Percentiles rank a stretch among this genome's conserved stretches.
phyloP scores from a whole-genome alignment of 2,113 vertebrate genomes.

The Oceanites oceanicus region DNA sequence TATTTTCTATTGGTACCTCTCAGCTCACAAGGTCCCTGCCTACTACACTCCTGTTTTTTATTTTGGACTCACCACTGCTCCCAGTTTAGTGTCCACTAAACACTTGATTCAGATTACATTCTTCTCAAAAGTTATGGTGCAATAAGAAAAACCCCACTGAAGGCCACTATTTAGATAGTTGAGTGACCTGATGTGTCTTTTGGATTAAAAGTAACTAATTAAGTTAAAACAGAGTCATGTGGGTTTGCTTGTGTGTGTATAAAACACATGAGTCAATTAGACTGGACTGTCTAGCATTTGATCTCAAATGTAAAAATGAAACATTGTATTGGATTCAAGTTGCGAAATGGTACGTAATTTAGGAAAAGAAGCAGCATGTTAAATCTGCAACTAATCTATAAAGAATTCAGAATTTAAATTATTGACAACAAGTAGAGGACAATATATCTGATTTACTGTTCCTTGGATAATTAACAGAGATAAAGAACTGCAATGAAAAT shows the following conservation, averaged over 20 bases:
- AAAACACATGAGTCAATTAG: not conserved
- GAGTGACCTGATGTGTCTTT: not conserved
- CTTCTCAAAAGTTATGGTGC: not conserved
- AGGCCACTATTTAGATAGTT: not conserved
- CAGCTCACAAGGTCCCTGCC: not conserved
- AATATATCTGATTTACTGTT: slow-evolving; percentile 64
- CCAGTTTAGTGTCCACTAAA: not conserved
- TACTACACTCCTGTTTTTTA: not conserved
- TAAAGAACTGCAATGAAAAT: slow-evolving; percentile 54
- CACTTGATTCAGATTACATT: not conserved
- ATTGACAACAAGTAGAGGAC: slow-evolving; percentile 56
- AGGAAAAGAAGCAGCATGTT: not conserved
- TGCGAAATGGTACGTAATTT: slow-evolving; percentile 14
- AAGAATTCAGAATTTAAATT: slow-evolving; percentile 45
- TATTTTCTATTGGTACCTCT: not conserved
- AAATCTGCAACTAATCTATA: slow-evolving; percentile 49
- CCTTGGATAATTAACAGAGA: slow-evolving; percentile 49
- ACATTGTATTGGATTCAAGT: not conserved
- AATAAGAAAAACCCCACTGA: not conserved
- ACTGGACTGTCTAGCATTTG: not conserved
- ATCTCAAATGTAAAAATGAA: slow-evolving; percentile 29
- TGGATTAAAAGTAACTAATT: not conserved
- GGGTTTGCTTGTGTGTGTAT: not conserved
- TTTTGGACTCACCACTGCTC: not conserved
- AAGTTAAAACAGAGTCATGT: not conserved